Percentiles rank a stretch among this genome's conserved stretches.
Conservation (phyloP, 2,113 vertebrate species). For the Indicator indicator region DNA sequence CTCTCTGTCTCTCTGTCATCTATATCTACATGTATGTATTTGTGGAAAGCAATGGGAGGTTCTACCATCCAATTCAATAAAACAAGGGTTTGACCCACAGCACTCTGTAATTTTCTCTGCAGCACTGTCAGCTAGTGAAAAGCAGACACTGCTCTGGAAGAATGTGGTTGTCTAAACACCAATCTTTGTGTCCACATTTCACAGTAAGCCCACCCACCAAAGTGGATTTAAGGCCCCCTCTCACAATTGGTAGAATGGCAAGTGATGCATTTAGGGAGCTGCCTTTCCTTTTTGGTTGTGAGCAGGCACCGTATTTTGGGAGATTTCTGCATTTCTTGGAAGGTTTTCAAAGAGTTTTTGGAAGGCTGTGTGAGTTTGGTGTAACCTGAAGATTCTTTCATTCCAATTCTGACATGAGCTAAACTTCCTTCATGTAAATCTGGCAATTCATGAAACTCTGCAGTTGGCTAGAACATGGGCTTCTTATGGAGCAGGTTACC, state of each 20-base stretch:
- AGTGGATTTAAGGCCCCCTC: neutral
- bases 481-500: neutral
- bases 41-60: neutral
- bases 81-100: neutral
- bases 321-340: neutral
- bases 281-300: neutral
- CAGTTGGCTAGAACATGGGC: neutral
- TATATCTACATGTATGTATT: too few relatives aligned
- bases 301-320: neutral
- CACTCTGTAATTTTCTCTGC: neutral
- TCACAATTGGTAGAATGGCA: neutral
- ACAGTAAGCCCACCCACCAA: neutral
- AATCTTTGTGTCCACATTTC: neutral
- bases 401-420: neutral
- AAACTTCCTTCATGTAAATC: neutral
- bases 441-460: neutral
- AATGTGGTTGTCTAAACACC: neutral
- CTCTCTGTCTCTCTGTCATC: too few relatives aligned
- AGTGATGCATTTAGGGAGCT: accelerated
- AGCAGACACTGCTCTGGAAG: neutral
- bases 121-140: neutral
- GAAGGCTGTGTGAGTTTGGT: neutral
- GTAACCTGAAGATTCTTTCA: neutral
- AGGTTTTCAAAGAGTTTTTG: neutral
- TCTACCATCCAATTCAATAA: neutral